Base-by-base conservation (phyloP, 1,140 invertebrate genomes). In the Procambarus clarkii region DNA sequence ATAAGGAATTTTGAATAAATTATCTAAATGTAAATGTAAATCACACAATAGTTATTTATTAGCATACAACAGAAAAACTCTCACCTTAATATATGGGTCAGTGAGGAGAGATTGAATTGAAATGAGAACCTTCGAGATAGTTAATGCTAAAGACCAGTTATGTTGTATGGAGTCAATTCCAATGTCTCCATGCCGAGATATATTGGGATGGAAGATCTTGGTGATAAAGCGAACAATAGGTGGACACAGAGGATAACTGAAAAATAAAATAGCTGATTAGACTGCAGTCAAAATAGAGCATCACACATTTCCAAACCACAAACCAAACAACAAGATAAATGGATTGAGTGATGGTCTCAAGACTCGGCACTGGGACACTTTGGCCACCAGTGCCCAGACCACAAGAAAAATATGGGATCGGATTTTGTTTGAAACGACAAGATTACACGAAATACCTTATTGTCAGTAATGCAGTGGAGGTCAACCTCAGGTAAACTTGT, bases 151-250 rank as follows among this genome's bases (percentile, higher is more conserved):
- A 60, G 97, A 98, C 98, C 98, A 99, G 95, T 99, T 99, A 94
- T 98, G 97, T 94, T 98, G 97, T 94, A 99, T 98, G 18, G 97
- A 98, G 95, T 99, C 98, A 90, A 99, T 97, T 58, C 98, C 98
- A 90, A 99, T 98, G 95, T 99, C 98, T n/a, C 98, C 98, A 94
- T 99, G 98, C 15, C 98, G 96, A 46, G 98, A 98, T 54, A 99
- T 97, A 94, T 99, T 99, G 4, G 98, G 98, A 95, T 99, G 98
- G 93, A 98, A 96, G 93, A 99, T 98, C 94, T 97, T 97, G 11
- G 98, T 98, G 45, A 98, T 94, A 95, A 98, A 98, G 77, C 97
- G 95, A 0, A 98, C 98, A 79, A 97, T 96, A 2, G 98, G 98
- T 58, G 98, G 98, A 93, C 96, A 96, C 96, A 99, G 97, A 9